A percentile compares a stretch with the other conserved stretches of the same genome.
These are phyloP conservation scores for Nothobranchius kuhntae DNA, from an alignment of 2,113 vertebrate genomes.

Conservation along the genomic window DNA sequence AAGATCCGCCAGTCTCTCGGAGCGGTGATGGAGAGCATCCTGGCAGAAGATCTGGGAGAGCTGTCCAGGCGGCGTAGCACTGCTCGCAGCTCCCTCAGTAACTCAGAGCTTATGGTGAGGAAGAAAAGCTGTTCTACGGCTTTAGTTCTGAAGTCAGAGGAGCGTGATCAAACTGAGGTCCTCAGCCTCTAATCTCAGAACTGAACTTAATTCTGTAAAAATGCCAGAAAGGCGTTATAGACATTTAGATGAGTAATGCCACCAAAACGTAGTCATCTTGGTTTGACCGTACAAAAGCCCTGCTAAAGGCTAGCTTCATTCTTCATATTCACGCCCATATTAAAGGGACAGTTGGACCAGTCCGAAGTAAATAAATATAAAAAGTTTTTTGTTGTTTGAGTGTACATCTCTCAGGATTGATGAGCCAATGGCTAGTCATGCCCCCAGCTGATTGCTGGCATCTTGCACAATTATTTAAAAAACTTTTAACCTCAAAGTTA, in stretches of 20 bases:
- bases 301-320: too few relatives aligned
- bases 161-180: neutral
- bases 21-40: conserved; percentile 76
- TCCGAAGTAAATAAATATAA: too few relatives aligned
- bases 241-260: neutral
- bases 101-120: conserved; percentile 8
- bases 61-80: conserved; percentile 51
- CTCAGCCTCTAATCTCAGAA: neutral
- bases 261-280: neutral
- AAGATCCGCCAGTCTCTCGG: conserved; percentile 77
- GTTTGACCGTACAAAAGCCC: too few relatives aligned
- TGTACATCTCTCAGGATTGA: too few relatives aligned
- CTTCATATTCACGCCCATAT: too few relatives aligned
- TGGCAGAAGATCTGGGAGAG: conserved; percentile 76
- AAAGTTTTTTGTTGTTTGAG: too few relatives aligned
- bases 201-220: neutral
- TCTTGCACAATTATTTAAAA: too few relatives aligned
- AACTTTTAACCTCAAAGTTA: too few relatives aligned
- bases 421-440: too few relatives aligned
- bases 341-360: too few relatives aligned
- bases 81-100: conserved; percentile 8
- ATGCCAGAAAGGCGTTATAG: too few relatives aligned
- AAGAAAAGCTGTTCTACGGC: neutral
- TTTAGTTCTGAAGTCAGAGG: neutral
- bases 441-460: too few relatives aligned